phyloP scores from a whole-genome alignment of 2,113 vertebrate genomes.

The Leucosticte australis region DNA sequence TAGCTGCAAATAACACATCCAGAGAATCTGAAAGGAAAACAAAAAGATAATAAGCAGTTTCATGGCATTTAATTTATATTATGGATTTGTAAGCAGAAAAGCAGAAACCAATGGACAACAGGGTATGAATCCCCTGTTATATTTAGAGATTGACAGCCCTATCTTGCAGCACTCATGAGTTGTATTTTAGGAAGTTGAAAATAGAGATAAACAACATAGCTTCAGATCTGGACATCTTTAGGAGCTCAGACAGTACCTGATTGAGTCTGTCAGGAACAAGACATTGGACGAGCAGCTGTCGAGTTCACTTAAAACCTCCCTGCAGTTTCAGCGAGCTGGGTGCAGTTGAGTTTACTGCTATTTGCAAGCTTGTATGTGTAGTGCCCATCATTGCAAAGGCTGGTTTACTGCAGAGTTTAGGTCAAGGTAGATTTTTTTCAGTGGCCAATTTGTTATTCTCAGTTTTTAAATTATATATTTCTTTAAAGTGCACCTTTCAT shows the following conservation, averaged over 20 bases:
- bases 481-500: not conserved
- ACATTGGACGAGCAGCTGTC: not conserved
- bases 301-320: not conserved
- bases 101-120: not conserved
- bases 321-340: not conserved
- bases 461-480: not conserved
- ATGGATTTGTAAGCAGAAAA: slow-evolving; percentile 2
- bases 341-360: not conserved
- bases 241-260: not conserved
- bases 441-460: not conserved
- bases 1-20: not conserved
- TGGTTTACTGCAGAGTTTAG: not conserved
- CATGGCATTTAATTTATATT: slow-evolving; percentile 16
- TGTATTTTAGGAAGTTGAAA: not conserved
- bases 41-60: not conserved
- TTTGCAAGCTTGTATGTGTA: not conserved
- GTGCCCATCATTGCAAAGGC: not conserved
- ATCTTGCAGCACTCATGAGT: not conserved
- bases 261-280: not conserved
- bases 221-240: not conserved
- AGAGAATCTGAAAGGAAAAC: not conserved
- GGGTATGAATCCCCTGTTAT: not conserved
- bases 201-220: not conserved
- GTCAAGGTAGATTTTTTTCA: not conserved
- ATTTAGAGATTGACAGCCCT: not conserved